phyloP scores from a whole-genome alignment of 53 echinoderm and acorn worm species.

The Crossaster papposus region DNA sequence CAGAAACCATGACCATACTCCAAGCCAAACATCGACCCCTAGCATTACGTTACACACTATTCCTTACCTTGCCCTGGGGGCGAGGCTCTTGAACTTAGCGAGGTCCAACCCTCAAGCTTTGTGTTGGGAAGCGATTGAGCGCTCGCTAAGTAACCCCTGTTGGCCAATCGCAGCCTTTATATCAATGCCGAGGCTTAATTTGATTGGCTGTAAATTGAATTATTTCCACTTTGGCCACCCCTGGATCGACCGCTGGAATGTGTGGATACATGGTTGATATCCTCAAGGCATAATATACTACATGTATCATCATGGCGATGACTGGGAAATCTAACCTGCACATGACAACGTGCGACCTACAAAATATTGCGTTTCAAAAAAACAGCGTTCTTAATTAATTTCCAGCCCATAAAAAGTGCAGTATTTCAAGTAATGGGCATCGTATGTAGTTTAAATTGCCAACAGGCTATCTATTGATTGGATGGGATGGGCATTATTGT shows the following conservation, averaged over 20 bases:
- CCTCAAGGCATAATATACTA: neutral
- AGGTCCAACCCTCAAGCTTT: conserved; percentile 9
- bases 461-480: conserved; percentile 3
- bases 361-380: conserved; percentile 50
- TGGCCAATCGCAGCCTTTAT: conserved; percentile 45
- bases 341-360: conserved; percentile 15
- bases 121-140: conserved; percentile 36
- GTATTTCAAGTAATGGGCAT: conserved; percentile 26
- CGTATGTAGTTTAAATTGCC: conserved; percentile 26
- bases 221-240: conserved; percentile 41
- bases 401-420: conserved; percentile 31
- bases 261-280: conserved; percentile 46
- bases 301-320: neutral
- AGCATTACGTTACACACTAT: conserved; percentile 35
- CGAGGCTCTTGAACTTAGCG: conserved; percentile 9
- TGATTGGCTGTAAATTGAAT: conserved; percentile 53
- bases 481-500: neutral
- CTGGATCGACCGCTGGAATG: conserved; percentile 2
- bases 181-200: neutral
- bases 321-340: conserved; percentile 28
- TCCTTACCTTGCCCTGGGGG: conserved; percentile 1
- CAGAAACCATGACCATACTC: conserved; percentile 20
- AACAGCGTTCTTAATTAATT: conserved; percentile 45
- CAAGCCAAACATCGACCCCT: conserved; percentile 43
- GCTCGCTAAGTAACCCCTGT: conserved; percentile 44